Percentiles rank a stretch among this genome's conserved stretches.
These are phyloP conservation scores for Melolontha melolontha DNA, from an alignment of 2,888 invertebrate species.

Conservation along the genomic window DNA sequence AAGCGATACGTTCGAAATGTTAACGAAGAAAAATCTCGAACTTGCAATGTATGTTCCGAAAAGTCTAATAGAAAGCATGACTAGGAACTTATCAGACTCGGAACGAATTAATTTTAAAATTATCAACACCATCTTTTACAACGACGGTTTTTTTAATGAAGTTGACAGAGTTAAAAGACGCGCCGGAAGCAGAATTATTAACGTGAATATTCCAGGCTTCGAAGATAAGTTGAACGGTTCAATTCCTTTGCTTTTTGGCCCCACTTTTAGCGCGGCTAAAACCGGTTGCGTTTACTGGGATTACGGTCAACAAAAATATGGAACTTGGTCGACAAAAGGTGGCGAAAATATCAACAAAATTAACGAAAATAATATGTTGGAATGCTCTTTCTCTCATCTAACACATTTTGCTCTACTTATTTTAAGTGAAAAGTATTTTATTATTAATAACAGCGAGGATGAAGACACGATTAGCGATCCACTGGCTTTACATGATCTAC, in stretches of 20 bases:
- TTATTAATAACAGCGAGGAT: not conserved
- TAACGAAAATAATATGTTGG: not conserved
- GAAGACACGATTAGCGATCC: not conserved
- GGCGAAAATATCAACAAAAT: not conserved
- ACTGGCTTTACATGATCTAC: constrained; percentile 13
- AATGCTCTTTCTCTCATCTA: constrained; percentile 23
- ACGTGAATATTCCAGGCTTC: constrained; percentile 14
- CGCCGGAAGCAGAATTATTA: constrained; percentile 23
- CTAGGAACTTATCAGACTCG: not conserved
- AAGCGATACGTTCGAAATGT: constrained; percentile 12
- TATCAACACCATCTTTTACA: constrained; percentile 28
- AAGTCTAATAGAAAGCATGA: constrained; percentile 2
- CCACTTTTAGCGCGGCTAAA: not conserved
- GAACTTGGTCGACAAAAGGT: constrained; percentile 34
- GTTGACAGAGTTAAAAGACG: not conserved
- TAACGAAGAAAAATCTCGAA: constrained; percentile 20
- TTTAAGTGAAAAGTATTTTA: constrained; percentile 13
- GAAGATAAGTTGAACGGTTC: not conserved
- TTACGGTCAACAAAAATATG: constrained; percentile 20
- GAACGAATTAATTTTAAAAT: constrained; percentile 2
- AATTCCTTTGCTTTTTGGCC: constrained; percentile 4
- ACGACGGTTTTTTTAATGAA: constrained; percentile 23
- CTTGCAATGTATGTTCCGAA: constrained; percentile 19
- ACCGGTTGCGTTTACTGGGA: constrained; percentile 35
- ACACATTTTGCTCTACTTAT: constrained; percentile 29